Base-by-base conservation (phyloP, 2,797 vertebrate genomes). In the Heliangelus exortis region DNA sequence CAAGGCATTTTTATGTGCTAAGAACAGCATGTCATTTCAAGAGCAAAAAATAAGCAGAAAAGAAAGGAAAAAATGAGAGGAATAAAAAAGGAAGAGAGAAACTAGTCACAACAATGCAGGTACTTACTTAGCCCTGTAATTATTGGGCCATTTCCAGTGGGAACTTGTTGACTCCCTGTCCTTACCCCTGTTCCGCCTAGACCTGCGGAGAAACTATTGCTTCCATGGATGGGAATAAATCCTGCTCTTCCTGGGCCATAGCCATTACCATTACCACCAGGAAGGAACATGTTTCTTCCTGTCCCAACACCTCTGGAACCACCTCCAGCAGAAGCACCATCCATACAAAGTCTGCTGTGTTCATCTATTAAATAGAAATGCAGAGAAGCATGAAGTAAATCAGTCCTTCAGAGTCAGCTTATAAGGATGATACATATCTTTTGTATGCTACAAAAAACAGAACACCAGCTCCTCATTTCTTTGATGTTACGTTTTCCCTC, bases 121-220 rank as follows among this genome's bases (percentile, higher is more conserved):
- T 61, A 97, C 98, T 97, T 90, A 98, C 98, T 98, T 26, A 98
- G 93, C 29, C 98, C 98, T 18, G 97, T 98, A 92, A 98, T 98
- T 94, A 98, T 81, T 14, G 95, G 96, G 10, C 97, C 97, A 78
- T 50, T 96, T 86, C 93, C 96, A 66, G 95, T 17, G 29, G 93
- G 55, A 34, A 26, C 96, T 55, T 96, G 97, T 55, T 96, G 97
- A 13, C 98, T 98, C 43, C 98, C 98, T 3, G 96, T 87, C 26
- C 97, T 98, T 23, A 81, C 48, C 2, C 97, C 95, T 23, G 95
- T 59, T 94, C 97, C 91, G 0, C 95, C 97, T n/a, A 98, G 97
- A 41, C 96, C 98, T 71, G 99, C 98, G 48, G 97, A 98, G 93
- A 98, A 98, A 34, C 97, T 97, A 10, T 98, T 98, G 91, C 93